These are phyloP conservation scores for Leptopterna dolabrata DNA, from an alignment of 2,888 invertebrate genomes.

Conservation along the genomic window DNA sequence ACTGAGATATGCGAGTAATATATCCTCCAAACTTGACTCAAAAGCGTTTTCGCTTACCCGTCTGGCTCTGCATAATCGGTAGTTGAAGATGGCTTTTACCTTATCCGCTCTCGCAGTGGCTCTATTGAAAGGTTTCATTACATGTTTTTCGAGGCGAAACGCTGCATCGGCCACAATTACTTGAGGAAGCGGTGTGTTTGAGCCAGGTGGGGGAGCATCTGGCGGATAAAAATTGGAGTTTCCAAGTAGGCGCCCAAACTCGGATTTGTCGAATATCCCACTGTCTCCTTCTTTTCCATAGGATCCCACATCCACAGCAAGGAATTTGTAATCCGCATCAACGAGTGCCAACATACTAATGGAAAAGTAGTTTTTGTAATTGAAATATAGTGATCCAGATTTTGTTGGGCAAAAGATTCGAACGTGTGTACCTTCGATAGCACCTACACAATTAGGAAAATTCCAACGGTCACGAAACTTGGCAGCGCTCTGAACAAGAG, in stretches of 20 bases:
- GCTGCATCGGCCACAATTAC: conserved; percentile 48
- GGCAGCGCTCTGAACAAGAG: not conserved
- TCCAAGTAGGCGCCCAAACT: not conserved
- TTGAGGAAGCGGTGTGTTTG: conserved; percentile 24
- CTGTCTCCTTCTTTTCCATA: conserved; percentile 50
- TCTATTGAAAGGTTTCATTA: conserved; percentile 52
- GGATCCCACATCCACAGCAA: too few species aligned
- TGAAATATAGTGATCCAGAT: not conserved
- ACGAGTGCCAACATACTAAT: conserved; percentile 5
- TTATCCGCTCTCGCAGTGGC: conserved; percentile 23
- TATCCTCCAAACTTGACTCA: conserved; percentile 37
- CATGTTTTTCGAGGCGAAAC: conserved; percentile 27
- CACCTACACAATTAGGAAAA: conserved; percentile 11
- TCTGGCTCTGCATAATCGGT: conserved; percentile 45
- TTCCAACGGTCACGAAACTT: not conserved
- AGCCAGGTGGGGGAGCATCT: not conserved
- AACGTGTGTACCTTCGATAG: conserved; percentile 19
- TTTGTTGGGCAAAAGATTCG: not conserved
- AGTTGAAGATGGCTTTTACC: conserved; percentile 49
- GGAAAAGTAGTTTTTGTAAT: conserved; percentile 23
- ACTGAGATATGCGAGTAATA: conserved; percentile 44
- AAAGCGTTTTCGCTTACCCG: conserved; percentile 50
- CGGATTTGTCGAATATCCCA: too few species aligned
- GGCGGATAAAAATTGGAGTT: conserved; percentile 50
- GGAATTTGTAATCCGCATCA: conserved; percentile 13